phyloP scores from a whole-genome alignment of 1,140 invertebrate species.

The Philotrypesis tridentata region DNA sequence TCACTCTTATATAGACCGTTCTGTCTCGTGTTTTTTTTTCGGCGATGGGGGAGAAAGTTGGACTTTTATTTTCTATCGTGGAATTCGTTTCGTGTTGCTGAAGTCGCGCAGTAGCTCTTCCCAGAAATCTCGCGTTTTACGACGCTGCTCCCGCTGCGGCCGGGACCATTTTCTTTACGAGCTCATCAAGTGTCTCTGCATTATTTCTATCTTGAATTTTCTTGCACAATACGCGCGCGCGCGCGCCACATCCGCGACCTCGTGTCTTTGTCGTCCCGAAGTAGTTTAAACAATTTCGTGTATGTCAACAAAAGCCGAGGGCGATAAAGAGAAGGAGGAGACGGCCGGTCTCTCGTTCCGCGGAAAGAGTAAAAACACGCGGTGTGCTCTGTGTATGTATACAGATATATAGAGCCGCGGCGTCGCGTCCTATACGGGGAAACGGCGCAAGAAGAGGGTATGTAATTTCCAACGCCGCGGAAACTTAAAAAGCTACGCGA shows the following conservation, averaged over 20 bases:
- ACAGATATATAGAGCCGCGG: too few relatives aligned
- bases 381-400: too few relatives aligned
- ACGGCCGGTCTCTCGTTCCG: too few relatives aligned
- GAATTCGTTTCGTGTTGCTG: neutral
- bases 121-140: neutral
- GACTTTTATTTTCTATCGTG: neutral
- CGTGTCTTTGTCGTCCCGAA: too few relatives aligned
- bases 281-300: neutral
- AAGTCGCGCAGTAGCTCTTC: neutral
- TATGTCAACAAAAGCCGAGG: neutral
- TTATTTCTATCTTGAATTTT: neutral
- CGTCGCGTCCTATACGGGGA: too few relatives aligned
- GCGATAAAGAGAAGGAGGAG: too few relatives aligned
- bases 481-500: neutral
- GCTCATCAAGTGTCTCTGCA: neutral
- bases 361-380: too few relatives aligned
- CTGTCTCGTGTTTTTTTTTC: too few relatives aligned
- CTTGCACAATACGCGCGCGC: neutral
- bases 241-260: too few relatives aligned
- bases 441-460: conserved; percentile 2
- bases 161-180: neutral
- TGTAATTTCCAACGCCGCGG: conserved; percentile 19
- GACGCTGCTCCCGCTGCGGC: too few relatives aligned
- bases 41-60: neutral
- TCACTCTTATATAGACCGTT: too few relatives aligned